Evolutionary conservation across 1,140 invertebrate species (phyloP).

Genomic region (Zeugodacus cucurbitae): DNA sequence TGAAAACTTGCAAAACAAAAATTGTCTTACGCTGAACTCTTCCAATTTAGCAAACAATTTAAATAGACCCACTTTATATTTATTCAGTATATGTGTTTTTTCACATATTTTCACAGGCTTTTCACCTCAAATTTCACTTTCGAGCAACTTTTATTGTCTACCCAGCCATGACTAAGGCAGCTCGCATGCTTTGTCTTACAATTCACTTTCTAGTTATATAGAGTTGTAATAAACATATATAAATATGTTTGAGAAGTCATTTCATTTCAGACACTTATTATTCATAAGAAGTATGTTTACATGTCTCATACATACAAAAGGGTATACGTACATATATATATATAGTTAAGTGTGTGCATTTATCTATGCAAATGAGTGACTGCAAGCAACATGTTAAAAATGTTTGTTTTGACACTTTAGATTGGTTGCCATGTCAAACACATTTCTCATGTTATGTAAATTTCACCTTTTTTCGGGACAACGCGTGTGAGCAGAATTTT

Average conservation of each 20-base stretch:
- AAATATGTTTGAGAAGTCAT: neutral
- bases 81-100: neutral
- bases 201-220: neutral
- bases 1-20: too few relatives aligned
- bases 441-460: neutral
- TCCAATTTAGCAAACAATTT: too few relatives aligned
- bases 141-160: neutral
- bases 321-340: neutral
- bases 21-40: too few relatives aligned
- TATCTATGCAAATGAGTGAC: neutral
- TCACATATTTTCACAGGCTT: neutral
- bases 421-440: neutral
- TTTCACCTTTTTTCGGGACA: neutral
- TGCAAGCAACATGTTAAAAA: neutral
- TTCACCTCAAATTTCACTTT: neutral
- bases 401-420: neutral
- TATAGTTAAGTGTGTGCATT: neutral
- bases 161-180: neutral
- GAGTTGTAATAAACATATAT: neutral
- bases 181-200: neutral
- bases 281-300: neutral
- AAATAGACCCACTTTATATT: too few relatives aligned
- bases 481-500: neutral
- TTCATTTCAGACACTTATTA: neutral
- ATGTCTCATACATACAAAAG: neutral